A percentile compares a stretch with the other conserved stretches of the same genome.
Conservation (phyloP, 2,888 invertebrate species). For the Agrilus cyanescens region DNA sequence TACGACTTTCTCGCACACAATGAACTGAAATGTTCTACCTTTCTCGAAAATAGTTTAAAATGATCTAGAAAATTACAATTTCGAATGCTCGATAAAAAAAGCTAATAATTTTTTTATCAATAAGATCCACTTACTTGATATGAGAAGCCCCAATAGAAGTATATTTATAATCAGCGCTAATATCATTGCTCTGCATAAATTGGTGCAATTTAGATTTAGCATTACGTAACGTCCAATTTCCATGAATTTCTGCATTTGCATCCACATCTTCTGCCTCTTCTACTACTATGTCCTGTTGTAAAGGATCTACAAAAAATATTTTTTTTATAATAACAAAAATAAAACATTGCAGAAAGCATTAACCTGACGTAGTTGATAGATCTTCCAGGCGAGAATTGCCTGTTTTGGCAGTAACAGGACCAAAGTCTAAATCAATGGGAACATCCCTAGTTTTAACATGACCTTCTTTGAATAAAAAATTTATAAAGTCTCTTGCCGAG, state of each 20-base stretch:
- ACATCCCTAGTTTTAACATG: constrained; percentile 54
- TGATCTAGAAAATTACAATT: too few relatives aligned
- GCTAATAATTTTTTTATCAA: too few relatives aligned
- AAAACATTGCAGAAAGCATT: not conserved
- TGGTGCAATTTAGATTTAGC: constrained; percentile 95
- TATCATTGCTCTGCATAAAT: constrained; percentile 83
- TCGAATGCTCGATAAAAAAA: too few relatives aligned
- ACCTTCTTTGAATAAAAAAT: constrained; percentile 67
- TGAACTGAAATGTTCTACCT: too few relatives aligned
- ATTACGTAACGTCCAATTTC: constrained; percentile 98
- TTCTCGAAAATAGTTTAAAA: too few relatives aligned
- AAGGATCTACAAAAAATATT: constrained; percentile 16
- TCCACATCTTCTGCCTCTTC: constrained; percentile 91
- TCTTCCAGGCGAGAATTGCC: not conserved
- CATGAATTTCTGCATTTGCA: constrained; percentile 90
- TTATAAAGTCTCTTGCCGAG: constrained; percentile 84
- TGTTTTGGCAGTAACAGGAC: constrained; percentile 20
- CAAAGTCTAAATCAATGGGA: constrained; percentile 44
- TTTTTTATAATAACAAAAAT: not conserved
- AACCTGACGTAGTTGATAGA: not conserved
- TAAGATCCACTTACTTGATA: constrained; percentile 66
- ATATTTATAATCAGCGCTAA: constrained; percentile 82
- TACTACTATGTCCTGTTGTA: constrained; percentile 65
- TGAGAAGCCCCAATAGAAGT: constrained; percentile 89
- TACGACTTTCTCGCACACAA: too few relatives aligned